These are phyloP conservation scores for Heterohyrax brucei DNA, from an alignment of 2,797 vertebrate genomes.

Conservation along the genomic window DNA sequence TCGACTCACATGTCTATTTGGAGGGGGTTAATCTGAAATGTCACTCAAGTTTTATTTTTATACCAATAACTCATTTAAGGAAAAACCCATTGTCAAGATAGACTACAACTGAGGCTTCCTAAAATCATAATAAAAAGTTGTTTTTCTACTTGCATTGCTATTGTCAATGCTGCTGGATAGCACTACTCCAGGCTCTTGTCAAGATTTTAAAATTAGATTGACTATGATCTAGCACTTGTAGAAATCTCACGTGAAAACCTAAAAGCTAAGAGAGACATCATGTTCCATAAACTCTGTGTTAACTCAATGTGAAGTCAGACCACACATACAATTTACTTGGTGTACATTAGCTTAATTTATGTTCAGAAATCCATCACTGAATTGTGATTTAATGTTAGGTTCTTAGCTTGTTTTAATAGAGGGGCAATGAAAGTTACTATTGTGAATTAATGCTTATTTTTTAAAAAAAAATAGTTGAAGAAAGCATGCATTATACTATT, in stretches of 20 bases:
- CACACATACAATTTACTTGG: neutral
- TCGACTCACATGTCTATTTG: neutral
- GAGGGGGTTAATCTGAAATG: neutral
- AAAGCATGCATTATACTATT: neutral
- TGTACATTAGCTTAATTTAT: neutral
- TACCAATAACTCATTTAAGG: neutral
- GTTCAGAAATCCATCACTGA: neutral
- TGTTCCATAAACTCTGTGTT: neutral
- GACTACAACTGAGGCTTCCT: neutral
- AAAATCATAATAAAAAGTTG: neutral
- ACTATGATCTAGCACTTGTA: neutral
- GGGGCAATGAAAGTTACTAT: neutral
- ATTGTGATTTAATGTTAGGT: neutral
- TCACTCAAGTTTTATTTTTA: neutral
- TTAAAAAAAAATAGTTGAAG: slow-evolving; percentile 1
- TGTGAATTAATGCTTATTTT: neutral
- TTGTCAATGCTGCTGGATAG: neutral
- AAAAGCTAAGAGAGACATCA: neutral
- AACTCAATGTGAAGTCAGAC: slow-evolving; percentile 3
- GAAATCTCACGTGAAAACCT: slow-evolving; percentile 13
- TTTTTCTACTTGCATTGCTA: neutral
- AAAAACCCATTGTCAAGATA: neutral
- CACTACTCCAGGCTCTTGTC: neutral
- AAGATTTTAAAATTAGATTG: slow-evolving; percentile 60
- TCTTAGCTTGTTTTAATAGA: neutral